Conservation (phyloP, 2,797 vertebrate species). For the Odontamblyopus lacepedii region DNA sequence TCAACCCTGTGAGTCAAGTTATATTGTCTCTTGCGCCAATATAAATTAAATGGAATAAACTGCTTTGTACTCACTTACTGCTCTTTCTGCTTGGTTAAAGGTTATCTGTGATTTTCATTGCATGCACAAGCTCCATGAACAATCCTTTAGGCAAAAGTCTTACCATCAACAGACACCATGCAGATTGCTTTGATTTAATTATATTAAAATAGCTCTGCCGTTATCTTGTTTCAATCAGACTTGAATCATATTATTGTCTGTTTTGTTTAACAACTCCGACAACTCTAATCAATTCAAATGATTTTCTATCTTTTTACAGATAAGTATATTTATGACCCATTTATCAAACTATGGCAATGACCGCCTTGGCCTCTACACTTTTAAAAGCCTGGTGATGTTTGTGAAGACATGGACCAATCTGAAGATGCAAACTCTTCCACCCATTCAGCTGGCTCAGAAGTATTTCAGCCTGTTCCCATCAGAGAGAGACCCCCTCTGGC, state of each 20-base stretch:
- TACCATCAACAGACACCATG: constrained; percentile 1
- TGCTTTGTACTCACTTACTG: not conserved
- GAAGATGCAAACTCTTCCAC: constrained; percentile 93
- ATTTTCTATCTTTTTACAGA: constrained; percentile 69
- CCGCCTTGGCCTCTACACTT: constrained; percentile 96
- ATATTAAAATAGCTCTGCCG: not conserved
- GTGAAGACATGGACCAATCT: constrained; percentile 95
- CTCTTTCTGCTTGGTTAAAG: not conserved
- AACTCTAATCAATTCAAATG: not conserved
- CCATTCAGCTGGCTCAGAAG: constrained; percentile 92
- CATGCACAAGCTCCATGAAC: not conserved
- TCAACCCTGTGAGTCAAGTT: constrained; percentile 90
- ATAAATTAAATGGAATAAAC: constrained; percentile 20
- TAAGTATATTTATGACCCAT: constrained; percentile 99
- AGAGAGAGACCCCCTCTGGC: constrained; percentile 97
- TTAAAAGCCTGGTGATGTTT: constrained; percentile 94
- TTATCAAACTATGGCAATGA: constrained; percentile 98
- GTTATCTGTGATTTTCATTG: constrained; percentile 12
- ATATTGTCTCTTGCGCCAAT: constrained; percentile 37
- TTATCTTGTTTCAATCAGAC: not conserved
- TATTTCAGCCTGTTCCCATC: constrained; percentile 98
- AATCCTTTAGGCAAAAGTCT: constrained; percentile 10
- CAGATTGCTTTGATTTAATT: constrained; percentile 2
- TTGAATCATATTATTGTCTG: not conserved
- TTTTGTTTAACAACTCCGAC: not conserved